Conservation (phyloP, 2,888 invertebrate species). For the Ecliptopera silaceata region DNA sequence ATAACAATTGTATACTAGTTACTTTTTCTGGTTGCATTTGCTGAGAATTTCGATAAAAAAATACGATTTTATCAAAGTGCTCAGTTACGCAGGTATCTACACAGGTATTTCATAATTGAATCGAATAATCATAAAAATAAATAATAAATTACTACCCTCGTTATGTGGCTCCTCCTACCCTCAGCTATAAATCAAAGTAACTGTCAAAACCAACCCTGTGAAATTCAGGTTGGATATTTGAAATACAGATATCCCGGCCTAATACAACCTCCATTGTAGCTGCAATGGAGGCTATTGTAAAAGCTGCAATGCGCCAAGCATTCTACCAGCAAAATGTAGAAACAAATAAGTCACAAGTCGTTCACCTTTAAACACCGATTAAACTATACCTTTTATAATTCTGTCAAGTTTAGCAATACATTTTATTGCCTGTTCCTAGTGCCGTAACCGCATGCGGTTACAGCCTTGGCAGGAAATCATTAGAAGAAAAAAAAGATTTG, state of each 20-base stretch:
- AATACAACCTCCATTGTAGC: conserved; percentile 23
- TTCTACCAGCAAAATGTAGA: conserved; percentile 27
- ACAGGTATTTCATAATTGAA: no score
- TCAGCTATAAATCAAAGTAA: conserved; percentile 11
- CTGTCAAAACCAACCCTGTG: conserved; percentile 17
- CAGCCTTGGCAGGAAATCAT: background rate
- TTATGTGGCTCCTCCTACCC: background rate
- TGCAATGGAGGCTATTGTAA: conserved; percentile 5
- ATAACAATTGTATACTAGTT: no score
- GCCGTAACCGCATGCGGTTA: no score
- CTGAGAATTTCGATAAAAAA: background rate
- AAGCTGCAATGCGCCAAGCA: conserved; percentile 60
- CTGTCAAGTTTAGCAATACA: no score
- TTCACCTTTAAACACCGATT: conserved; percentile 19
- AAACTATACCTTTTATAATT: background rate
- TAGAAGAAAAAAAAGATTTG: background rate
- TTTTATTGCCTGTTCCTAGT: no score
- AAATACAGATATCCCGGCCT: conserved; percentile 16
- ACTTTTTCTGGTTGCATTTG: no score
- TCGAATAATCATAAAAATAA: no score
- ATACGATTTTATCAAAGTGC: background rate
- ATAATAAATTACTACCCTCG: background rate
- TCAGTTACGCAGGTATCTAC: background rate
- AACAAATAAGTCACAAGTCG: conserved; percentile 27
- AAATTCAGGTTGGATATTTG: conserved; percentile 14